Evolutionary conservation across 2,888 invertebrate species (phyloP), one percentile per base, ranked within the genome.

Genomic region (Bellardia pandia): DNA sequence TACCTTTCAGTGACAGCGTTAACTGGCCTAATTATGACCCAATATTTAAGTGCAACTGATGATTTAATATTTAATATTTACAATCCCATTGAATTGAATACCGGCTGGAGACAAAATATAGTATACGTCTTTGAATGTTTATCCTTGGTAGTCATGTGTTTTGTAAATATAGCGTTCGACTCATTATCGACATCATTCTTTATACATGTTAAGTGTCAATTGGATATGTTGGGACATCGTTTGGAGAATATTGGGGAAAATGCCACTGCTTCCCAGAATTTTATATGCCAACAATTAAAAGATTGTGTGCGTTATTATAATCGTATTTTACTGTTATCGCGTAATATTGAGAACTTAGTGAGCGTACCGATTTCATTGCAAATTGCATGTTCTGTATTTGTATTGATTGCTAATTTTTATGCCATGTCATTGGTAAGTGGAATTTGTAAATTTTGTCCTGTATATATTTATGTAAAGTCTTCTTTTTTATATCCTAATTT

Each of bases 351-450:
- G 62, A 45, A 75, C 3, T 76, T 91, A 13, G 79, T 93, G 9
- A 89, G 89, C 53, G 85, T 90, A n/a, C 91, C 92, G 2, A 90
- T 91, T 58, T 92, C 93, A 2, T 75, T 90, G 3, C 93, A 92
- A 74, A 90, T 92, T 11, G 90, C 90, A 3, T 91, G 91, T 84
- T 92, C 92, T 0, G 89, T 92, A 5, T 77, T 91, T 30, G 92
- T 92, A 0, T 68, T 93, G 13, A 90, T 91, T 0, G 90, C 91
- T 14, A 92, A 91, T 71, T 93, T 92, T 51, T 92, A 92, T 89
- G 89, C 90, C 37, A 89, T 92, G 74, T 91, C 92, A 0, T 74
- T 90, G 85, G 92, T 92, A 76, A 88, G 88, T 72, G 4, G 14
- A 58, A 45, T 48, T 48, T 3, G 30, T 7, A 9, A 37, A 23